Percentiles rank a stretch among this genome's conserved stretches.
Evolutionary conservation across 2,888 invertebrate genomes (phyloP).

Genomic region (Diarsia mendica): DNA sequence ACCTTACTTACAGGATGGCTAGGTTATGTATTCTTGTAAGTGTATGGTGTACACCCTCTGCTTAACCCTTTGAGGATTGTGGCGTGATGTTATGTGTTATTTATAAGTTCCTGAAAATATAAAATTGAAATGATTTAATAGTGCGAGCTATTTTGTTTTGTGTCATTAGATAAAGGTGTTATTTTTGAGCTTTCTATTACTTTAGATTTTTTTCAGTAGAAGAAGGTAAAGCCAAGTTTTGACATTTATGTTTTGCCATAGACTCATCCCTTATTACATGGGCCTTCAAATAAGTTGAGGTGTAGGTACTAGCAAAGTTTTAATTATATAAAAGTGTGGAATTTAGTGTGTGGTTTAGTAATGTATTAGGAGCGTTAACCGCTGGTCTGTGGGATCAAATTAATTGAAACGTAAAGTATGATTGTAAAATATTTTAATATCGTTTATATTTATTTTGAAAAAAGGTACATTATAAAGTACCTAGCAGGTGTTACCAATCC

Average conservation of each 20-base stretch:
- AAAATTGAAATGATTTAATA: background rate
- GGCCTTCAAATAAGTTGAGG: too few relatives aligned
- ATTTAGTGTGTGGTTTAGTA: background rate
- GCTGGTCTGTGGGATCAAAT: too few relatives aligned
- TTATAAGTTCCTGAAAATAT: background rate
- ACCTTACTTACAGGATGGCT: too few relatives aligned
- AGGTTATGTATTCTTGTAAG: too few relatives aligned
- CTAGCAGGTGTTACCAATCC: background rate
- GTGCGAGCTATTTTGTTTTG: background rate
- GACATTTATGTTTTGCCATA: too few relatives aligned
- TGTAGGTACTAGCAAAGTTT: too few relatives aligned
- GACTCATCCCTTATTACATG: too few relatives aligned
- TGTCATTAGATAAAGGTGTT: background rate
- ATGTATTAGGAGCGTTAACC: too few relatives aligned
- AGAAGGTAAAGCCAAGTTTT: too few relatives aligned
- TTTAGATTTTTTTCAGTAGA: background rate
- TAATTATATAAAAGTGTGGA: too few relatives aligned
- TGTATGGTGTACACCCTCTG: too few relatives aligned
- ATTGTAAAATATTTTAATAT: conserved; percentile 32
- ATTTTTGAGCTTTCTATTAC: background rate
- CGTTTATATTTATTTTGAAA: conserved; percentile 8
- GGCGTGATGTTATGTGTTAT: background rate
- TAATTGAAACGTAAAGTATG: conserved; percentile 1
- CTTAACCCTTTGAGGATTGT: too few relatives aligned
- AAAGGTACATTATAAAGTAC: background rate